Base-by-base conservation (phyloP, 1,140 invertebrate genomes). In the Lucilia sericata region DNA sequence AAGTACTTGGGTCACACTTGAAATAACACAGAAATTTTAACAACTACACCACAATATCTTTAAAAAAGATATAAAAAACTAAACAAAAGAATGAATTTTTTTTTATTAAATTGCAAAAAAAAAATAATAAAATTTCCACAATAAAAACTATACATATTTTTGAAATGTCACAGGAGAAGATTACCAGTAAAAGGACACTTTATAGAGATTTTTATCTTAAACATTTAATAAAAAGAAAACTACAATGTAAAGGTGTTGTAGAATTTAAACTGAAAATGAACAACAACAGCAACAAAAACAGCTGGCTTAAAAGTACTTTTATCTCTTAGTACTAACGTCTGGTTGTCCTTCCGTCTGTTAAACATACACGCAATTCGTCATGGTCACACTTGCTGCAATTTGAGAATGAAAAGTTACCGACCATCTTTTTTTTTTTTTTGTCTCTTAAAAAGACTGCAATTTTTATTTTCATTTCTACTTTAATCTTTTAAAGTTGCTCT, bases 341-440 rank as follows among this genome's bases (percentile, higher is more conserved):
- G 25, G 1, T 30, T 30, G 55, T 60, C 55, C 55, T 14, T 60
- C 5, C 10, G 65, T 70, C 8, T 70, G n/a, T 70, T 70, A 21
- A 19, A 21, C n/a, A 70, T 21, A 70, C 65, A 70, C 19, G 65
- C 65, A 25, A 70, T 70, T 70, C 75, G 75, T 78, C 75, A 78
- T 78, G 75, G 75, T 78, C 75, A 78, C 75, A 70, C 65, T 70
- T 25, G 65, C 65, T 70, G 21, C 65, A 21, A 60, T n/a, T 60
- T 60, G 55, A 60, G 60, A 10, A 70, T 21, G 65, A 21, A 70
- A 70, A 70, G 21, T 19, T 19, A 70, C 65, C 65, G 65, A 30
- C 25, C 25, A 30, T 30, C 1, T 30, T 30, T n/a, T 70, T 19
- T 25, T 17, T n/a, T 5, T 21, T 70, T 70, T 7, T 70, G n/a